phyloP scores from a whole-genome alignment of 2,888 invertebrate species.

The Phyto melanocephala region DNA sequence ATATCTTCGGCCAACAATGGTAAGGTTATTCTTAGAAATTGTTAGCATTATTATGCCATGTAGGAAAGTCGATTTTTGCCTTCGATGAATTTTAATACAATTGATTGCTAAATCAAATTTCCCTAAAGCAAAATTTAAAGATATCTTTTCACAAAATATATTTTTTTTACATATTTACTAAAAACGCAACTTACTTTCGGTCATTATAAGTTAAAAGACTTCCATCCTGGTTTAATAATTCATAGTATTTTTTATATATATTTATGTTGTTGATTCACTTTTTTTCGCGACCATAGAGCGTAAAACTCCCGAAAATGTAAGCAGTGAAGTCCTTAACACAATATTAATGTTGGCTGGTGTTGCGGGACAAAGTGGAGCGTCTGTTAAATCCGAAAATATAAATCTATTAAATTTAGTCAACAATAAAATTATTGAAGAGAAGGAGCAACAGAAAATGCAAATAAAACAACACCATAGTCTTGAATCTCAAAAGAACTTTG shows the following conservation, averaged over 20 bases:
- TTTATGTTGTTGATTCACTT: not conserved
- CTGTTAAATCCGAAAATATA: constrained; percentile 71
- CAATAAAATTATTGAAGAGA: constrained; percentile 77
- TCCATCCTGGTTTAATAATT: no score
- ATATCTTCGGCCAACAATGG: constrained; percentile 69
- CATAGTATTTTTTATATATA: no score
- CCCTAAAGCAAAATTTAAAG: no score
- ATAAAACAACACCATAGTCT: constrained; percentile 74
- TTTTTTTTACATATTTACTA: no score
- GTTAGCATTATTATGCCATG: not conserved
- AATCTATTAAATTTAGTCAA: constrained; percentile 76
- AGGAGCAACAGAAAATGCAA: constrained; percentile 75
- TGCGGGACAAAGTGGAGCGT: constrained; percentile 69
- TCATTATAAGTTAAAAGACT: no score
- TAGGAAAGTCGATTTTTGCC: no score
- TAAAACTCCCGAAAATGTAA: constrained; percentile 73
- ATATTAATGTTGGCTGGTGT: constrained; percentile 78
- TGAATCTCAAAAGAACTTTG: constrained; percentile 75
- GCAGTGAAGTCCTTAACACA: constrained; percentile 77
- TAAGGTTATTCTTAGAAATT: not conserved
- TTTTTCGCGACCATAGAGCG: constrained; percentile 65
- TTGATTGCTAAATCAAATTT: no score
- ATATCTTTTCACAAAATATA: no score
- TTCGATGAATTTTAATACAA: no score
- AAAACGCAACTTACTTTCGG: no score